Evolutionary conservation across 2,888 invertebrate genomes (phyloP).

Genomic region (Xestia rhomboidea): DNA sequence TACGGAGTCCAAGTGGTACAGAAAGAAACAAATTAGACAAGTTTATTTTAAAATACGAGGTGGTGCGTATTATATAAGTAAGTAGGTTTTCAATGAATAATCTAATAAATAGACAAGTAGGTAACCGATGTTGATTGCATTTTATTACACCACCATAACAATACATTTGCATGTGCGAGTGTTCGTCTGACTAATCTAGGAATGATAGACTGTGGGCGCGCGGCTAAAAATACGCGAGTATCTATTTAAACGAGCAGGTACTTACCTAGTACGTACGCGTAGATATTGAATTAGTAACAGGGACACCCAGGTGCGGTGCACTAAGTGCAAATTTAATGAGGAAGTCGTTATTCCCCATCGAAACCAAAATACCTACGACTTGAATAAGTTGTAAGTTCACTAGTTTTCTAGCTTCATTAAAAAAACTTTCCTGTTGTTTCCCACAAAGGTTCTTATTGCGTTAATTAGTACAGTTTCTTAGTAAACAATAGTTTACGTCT

Average conservation of each 20-base stretch:
- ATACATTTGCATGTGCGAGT: slow-evolving; percentile 57
- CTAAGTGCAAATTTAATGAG: slow-evolving; percentile 49
- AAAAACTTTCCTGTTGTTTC: slow-evolving; percentile 7
- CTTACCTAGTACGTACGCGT: slow-evolving; percentile 33
- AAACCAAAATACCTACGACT: slow-evolving; percentile 27
- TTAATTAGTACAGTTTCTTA: slow-evolving; percentile 35
- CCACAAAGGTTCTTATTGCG: slow-evolving; percentile 1
- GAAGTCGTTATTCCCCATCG: slow-evolving; percentile 30
- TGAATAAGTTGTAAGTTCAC: not conserved
- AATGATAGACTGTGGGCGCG: slow-evolving; percentile 73
- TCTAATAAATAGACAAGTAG: slow-evolving; percentile 32
- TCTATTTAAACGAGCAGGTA: slow-evolving; percentile 37
- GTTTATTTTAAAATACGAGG: slow-evolving; percentile 34
- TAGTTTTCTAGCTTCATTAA: not conserved
- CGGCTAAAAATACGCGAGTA: slow-evolving; percentile 68
- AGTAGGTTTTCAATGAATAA: slow-evolving; percentile 44
- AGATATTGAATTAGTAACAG: slow-evolving; percentile 51
- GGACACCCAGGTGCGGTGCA: slow-evolving; percentile 54
- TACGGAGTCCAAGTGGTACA: slow-evolving; percentile 18
- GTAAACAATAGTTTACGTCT: slow-evolving; percentile 65
- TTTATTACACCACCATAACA: slow-evolving; percentile 64
- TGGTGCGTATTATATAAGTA: slow-evolving; percentile 4
- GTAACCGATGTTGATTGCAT: slow-evolving; percentile 55
- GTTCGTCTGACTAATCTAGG: slow-evolving; percentile 69
- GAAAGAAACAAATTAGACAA: slow-evolving; percentile 33